Percentiles rank a stretch among this genome's conserved stretches.
phyloP scores from a whole-genome alignment of 2,113 vertebrate species.

The Anarhynchus alexandrinus region DNA sequence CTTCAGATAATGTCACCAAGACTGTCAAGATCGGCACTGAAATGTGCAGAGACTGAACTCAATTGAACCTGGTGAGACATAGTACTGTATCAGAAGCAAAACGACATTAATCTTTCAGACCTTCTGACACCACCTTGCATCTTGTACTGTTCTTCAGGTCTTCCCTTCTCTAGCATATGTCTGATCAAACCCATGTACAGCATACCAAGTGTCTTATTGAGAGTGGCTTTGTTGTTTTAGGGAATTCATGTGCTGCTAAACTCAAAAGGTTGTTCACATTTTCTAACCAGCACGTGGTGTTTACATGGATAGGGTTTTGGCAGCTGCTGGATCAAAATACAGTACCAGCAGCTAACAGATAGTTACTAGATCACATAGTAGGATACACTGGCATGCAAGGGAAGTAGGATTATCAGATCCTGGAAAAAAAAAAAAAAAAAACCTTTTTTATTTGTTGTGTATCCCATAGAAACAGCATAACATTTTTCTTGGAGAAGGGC shows the following conservation, averaged over 20 bases:
- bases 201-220: not conserved
- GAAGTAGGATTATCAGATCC: not conserved
- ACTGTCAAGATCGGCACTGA: not conserved
- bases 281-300: rapidly evolving
- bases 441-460: slow-evolving; percentile 4
- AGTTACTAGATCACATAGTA: not conserved
- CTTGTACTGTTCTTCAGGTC: not conserved
- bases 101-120: not conserved
- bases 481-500: slow-evolving; percentile 32
- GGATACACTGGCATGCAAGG: not conserved
- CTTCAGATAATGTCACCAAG: too few species aligned
- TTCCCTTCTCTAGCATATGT: not conserved
- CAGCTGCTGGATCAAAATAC: not conserved
- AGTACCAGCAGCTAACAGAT: not conserved
- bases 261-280: not conserved
- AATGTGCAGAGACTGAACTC: not conserved
- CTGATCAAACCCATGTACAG: not conserved
- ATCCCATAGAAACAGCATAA: slow-evolving; percentile 45
- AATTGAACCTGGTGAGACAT: not conserved
- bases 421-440: slow-evolving; percentile 2
- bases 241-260: not conserved
- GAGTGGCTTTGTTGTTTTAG: not conserved
- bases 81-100: not conserved
- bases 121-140: not conserved
- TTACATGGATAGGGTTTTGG: not conserved